Evolutionary conservation across 2,888 invertebrate genomes (phyloP).

Genomic region (Drosophila mulleri): DNA sequence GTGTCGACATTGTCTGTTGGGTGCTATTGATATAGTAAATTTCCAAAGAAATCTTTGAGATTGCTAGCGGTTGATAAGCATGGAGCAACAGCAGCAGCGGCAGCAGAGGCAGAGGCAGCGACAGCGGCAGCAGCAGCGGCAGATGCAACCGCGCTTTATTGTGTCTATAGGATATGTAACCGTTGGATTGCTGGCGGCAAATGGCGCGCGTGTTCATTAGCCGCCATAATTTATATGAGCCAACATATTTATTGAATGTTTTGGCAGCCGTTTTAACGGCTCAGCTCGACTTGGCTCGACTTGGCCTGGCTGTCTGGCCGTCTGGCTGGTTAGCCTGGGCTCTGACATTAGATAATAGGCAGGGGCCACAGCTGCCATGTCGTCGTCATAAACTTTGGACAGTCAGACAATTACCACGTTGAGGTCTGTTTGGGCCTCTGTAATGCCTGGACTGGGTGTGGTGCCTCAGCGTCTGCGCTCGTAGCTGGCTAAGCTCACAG

Average conservation of each 20-base stretch:
- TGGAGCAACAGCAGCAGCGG: slow-evolving; percentile 47
- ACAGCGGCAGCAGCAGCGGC: slow-evolving; percentile 50
- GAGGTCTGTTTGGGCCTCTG: slow-evolving; percentile 47
- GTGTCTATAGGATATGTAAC: slow-evolving; percentile 43
- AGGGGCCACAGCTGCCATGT: slow-evolving; percentile 61
- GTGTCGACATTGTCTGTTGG: slow-evolving; percentile 65
- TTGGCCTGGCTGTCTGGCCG: slow-evolving; percentile 1
- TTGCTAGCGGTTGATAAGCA: slow-evolving; percentile 75
- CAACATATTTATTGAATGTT: slow-evolving; percentile 81
- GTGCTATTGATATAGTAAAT: slow-evolving; percentile 75
- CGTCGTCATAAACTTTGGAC: slow-evolving; percentile 63
- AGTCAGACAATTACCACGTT: slow-evolving; percentile 64
- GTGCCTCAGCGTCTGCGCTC: slow-evolving; percentile 65
- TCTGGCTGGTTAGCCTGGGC: not conserved
- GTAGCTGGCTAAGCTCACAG: slow-evolving; percentile 73
- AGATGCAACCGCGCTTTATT: slow-evolving; percentile 71
- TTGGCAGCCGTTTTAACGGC: slow-evolving; percentile 78
- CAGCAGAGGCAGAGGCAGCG: slow-evolving; percentile 23
- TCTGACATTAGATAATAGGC: slow-evolving; percentile 59
- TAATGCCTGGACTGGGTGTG: slow-evolving; percentile 61
- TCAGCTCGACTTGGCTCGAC: slow-evolving; percentile 47
- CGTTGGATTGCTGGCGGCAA: slow-evolving; percentile 48
- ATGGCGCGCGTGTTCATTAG: slow-evolving; percentile 76
- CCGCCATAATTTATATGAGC: slow-evolving; percentile 79
- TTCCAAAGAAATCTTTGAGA: slow-evolving; percentile 78